phyloP scores from a whole-genome alignment of 2,113 vertebrate species.

The Paramisgurnus dabryanus region DNA sequence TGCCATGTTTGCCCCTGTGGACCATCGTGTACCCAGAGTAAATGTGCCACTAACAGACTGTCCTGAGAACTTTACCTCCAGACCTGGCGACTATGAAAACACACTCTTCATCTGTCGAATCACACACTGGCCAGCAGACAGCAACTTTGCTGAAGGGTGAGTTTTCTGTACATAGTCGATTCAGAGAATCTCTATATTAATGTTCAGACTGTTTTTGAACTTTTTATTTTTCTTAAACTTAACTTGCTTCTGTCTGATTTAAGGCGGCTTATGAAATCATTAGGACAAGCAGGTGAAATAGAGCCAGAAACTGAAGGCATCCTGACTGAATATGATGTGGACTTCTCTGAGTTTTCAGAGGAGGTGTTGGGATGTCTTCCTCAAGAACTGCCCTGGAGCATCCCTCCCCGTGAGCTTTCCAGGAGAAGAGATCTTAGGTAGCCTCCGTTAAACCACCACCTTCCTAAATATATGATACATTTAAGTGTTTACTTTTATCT shows the following conservation, averaged over 20 bases:
- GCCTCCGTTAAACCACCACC: no score
- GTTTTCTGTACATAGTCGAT: background rate
- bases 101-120: conserved; percentile 92
- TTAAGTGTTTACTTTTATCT: no score
- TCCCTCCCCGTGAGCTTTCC: conserved; percentile 80
- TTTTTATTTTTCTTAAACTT: background rate
- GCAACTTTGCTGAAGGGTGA: conserved; percentile 92
- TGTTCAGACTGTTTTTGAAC: background rate
- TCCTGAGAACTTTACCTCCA: conserved; percentile 80
- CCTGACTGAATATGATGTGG: conserved; percentile 88
- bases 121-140: conserved; percentile 86
- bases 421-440: conserved; percentile 91
- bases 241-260: conserved; percentile 39
- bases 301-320: conserved; percentile 97
- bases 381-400: conserved; percentile 83
- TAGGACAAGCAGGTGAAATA: conserved; percentile 94
- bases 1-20: conserved; percentile 91
- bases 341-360: conserved; percentile 88
- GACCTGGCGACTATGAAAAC: conserved; percentile 81
- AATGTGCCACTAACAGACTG: conserved; percentile 87
- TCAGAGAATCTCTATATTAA: no score
- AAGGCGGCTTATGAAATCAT: conserved; percentile 86
- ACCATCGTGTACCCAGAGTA: conserved; percentile 91
- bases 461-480: no score
- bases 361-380: conserved; percentile 88